Conservation (phyloP, 2,797 vertebrate species). For the Austrolebias charrua region DNA sequence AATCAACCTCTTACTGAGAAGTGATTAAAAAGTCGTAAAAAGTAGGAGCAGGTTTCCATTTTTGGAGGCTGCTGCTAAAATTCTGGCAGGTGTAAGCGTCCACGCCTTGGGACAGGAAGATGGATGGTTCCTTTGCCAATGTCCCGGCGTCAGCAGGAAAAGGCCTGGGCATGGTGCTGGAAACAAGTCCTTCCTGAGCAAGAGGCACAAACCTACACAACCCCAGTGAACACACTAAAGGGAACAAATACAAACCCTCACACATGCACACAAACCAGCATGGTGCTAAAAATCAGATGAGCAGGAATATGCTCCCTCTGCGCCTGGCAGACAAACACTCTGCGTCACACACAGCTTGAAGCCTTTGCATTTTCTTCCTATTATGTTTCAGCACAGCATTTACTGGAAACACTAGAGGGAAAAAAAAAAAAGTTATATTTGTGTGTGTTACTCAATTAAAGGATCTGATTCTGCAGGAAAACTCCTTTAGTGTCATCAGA, state of each 20-base stretch:
- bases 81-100: slow-evolving; percentile 14
- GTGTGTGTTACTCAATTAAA: no score
- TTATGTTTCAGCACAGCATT: not conserved
- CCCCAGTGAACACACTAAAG: not conserved
- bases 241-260: slow-evolving; percentile 2
- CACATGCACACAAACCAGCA: slow-evolving; percentile 36
- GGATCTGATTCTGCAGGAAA: not conserved
- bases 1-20: slow-evolving; percentile 8
- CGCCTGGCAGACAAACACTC: slow-evolving; percentile 41
- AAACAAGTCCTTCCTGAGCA: slow-evolving; percentile 45
- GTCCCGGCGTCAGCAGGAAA: slow-evolving; percentile 48
- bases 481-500: not conserved
- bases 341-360: slow-evolving; percentile 37
- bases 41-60: slow-evolving; percentile 17
- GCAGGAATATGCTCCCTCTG: slow-evolving; percentile 41
- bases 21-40: slow-evolving; percentile 19
- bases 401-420: not conserved
- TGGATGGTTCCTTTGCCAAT: slow-evolving; percentile 13
- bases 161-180: slow-evolving; percentile 28
- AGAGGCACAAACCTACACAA: slow-evolving; percentile 2
- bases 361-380: slow-evolving; percentile 8
- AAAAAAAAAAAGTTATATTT: no score
- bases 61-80: slow-evolving; percentile 16
- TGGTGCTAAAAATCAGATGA: slow-evolving; percentile 58
- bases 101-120: slow-evolving; percentile 40